Conservation (phyloP, 1,140 invertebrate genomes). For the Drosophila pectinifera region DNA sequence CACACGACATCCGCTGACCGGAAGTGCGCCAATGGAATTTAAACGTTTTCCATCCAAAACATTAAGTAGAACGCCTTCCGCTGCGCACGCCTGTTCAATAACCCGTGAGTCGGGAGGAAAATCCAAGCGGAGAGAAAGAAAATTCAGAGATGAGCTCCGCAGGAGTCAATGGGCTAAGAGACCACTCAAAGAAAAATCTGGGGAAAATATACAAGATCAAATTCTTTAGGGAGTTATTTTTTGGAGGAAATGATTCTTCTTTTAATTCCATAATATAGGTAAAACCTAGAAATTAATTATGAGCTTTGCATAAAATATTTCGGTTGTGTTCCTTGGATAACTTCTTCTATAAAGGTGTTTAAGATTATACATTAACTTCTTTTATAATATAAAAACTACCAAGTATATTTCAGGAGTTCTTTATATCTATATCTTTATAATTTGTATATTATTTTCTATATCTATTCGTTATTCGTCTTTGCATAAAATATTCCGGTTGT, state of each 20-base stretch:
- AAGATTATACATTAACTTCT: too few relatives aligned
- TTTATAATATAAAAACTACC: too few relatives aligned
- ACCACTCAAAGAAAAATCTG: constrained; percentile 1
- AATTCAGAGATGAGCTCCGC: constrained; percentile 47
- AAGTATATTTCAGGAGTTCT: too few relatives aligned
- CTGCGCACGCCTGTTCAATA: constrained; percentile 78
- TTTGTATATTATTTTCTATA: background rate
- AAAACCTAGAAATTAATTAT: background rate
- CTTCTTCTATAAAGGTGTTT: too few relatives aligned
- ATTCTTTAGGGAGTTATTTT: background rate
- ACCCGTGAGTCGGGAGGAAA: constrained; percentile 53
- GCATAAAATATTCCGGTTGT: too few relatives aligned
- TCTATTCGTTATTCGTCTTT: too few relatives aligned
- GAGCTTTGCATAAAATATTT: too few relatives aligned
- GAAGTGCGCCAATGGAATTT: constrained; percentile 81
- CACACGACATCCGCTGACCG: constrained; percentile 80
- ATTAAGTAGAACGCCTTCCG: constrained; percentile 80
- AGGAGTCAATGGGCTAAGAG: constrained; percentile 39
- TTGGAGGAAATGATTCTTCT: background rate
- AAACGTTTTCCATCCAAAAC: constrained; percentile 81
- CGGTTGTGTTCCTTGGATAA: too few relatives aligned
- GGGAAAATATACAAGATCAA: background rate
- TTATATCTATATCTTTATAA: background rate
- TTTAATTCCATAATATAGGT: background rate
- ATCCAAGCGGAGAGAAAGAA: constrained; percentile 3